Evolutionary conservation across 1,140 invertebrate species (phyloP).

Genomic region (Anadara kagoshimensis): DNA sequence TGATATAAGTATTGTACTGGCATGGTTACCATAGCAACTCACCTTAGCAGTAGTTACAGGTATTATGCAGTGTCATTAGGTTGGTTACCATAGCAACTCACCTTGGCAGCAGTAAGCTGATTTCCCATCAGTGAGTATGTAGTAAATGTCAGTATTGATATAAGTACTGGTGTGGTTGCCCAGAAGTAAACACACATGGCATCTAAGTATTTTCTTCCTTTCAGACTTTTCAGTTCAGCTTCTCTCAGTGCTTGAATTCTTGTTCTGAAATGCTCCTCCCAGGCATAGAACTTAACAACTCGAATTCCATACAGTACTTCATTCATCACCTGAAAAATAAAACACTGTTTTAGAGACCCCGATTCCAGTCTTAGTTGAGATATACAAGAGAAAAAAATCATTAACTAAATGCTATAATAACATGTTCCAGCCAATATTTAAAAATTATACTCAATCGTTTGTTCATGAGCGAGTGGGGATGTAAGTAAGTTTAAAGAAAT

Average conservation of each 20-base stretch:
- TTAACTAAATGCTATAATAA: no score
- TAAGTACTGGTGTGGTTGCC: slow-evolving; percentile 98
- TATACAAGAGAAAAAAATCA: no score
- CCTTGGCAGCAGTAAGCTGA: slow-evolving; percentile 87
- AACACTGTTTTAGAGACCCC: no score
- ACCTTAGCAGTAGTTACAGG: neutral
- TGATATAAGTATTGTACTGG: no score
- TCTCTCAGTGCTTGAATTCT: slow-evolving; percentile 76
- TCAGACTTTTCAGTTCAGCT: slow-evolving; percentile 68
- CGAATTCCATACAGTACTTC: slow-evolving; percentile 92
- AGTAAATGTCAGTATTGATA: slow-evolving; percentile 92
- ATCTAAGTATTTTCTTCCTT: slow-evolving; percentile 94
- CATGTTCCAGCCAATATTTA: no score
- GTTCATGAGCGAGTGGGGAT: no score
- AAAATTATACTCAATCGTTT: no score
- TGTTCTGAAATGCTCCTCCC: slow-evolving; percentile 91
- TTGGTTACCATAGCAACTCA: slow-evolving; percentile 62
- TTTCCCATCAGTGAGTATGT: slow-evolving; percentile 91
- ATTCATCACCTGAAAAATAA: slow-evolving; percentile 80
- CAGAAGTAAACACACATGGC: slow-evolving; percentile 99
- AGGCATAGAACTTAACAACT: slow-evolving; percentile 93
- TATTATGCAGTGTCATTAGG: neutral
- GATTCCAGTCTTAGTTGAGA: no score
- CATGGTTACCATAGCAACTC: neutral
- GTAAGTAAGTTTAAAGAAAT: no score